A percentile compares a stretch with the other conserved stretches of the same genome.
Conservation (phyloP, 1,140 invertebrate species). For the Melipona quadrifasciata region DNA sequence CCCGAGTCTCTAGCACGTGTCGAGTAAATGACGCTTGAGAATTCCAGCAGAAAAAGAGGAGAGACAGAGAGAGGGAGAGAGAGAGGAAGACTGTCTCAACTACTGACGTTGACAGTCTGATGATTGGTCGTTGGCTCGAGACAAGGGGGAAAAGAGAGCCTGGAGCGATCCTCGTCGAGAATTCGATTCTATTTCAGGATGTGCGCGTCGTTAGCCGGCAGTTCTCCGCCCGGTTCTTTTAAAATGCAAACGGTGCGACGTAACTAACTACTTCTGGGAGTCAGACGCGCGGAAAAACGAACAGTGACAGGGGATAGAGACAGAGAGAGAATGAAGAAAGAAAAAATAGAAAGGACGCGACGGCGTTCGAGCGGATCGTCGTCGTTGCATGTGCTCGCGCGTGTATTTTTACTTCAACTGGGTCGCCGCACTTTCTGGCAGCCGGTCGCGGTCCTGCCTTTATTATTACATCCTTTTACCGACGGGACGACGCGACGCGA, state of each 20-base stretch:
- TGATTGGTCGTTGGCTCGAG: neutral
- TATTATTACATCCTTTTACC: conserved; percentile 47
- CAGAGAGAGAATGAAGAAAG: too few relatives aligned
- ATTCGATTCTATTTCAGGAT: conserved; percentile 58
- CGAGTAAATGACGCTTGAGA: neutral
- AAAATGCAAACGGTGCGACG: conserved; percentile 73
- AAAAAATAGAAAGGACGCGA: conserved; percentile 15
- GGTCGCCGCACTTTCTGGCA: conserved; percentile 61
- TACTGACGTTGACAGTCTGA: neutral
- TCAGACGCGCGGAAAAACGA: neutral
- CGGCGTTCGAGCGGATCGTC: conserved; percentile 19
- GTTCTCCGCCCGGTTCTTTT: conserved; percentile 69
- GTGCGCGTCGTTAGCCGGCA: conserved; percentile 68
- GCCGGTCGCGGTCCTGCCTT: conserved; percentile 16
- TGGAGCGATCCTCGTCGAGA: neutral
- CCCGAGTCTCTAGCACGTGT: neutral
- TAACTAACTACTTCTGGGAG: conserved; percentile 71
- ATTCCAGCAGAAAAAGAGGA: neutral
- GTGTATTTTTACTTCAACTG: conserved; percentile 72
- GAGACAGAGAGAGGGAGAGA: neutral
- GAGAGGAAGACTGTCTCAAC: neutral
- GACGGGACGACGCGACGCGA: too few relatives aligned
- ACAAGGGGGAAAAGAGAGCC: neutral
- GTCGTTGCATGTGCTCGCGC: neutral
- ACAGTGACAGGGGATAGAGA: too few relatives aligned